A percentile compares a stretch with the other conserved stretches of the same genome.
Evolutionary conservation across 2,888 invertebrate species (phyloP).

Genomic region (Limnephilus auricula): DNA sequence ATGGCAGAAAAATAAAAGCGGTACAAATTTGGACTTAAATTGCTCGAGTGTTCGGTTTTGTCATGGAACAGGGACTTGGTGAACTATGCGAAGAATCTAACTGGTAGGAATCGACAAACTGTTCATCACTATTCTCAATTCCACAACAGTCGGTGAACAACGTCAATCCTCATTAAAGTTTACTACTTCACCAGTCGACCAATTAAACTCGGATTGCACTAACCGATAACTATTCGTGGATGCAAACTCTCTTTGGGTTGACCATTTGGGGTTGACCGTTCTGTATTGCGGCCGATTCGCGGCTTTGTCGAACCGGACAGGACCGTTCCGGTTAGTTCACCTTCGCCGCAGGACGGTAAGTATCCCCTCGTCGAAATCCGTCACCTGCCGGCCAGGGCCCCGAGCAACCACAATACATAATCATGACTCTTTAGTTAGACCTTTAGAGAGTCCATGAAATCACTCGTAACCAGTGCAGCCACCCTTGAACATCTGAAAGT

Average conservation of each 20-base stretch:
- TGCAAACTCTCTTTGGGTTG: not conserved
- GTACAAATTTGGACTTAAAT: too few relatives aligned
- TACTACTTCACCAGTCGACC: not conserved
- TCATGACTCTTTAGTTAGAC: not conserved
- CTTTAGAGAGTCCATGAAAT: not conserved
- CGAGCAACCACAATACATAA: not conserved
- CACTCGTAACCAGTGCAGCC: not conserved
- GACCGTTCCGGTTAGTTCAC: not conserved
- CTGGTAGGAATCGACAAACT: too few relatives aligned
- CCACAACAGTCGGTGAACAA: not conserved
- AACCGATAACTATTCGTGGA: not conserved
- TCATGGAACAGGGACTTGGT: not conserved
- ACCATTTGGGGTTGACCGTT: slow-evolving; percentile 2
- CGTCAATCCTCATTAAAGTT: not conserved
- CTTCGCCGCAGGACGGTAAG: not conserved
- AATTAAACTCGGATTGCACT: not conserved
- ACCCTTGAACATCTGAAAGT: not conserved
- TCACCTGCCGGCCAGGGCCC: not conserved
- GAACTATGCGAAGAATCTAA: too few relatives aligned
- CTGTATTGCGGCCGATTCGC: not conserved
- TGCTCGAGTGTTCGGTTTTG: too few relatives aligned
- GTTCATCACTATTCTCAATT: too few relatives aligned
- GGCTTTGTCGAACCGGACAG: not conserved
- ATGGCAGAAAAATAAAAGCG: too few relatives aligned
- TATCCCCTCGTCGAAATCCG: not conserved